Evolutionary conservation across 2,888 invertebrate genomes (phyloP), one percentile per base, ranked within the genome.

Genomic region (Suillia variegata): DNA sequence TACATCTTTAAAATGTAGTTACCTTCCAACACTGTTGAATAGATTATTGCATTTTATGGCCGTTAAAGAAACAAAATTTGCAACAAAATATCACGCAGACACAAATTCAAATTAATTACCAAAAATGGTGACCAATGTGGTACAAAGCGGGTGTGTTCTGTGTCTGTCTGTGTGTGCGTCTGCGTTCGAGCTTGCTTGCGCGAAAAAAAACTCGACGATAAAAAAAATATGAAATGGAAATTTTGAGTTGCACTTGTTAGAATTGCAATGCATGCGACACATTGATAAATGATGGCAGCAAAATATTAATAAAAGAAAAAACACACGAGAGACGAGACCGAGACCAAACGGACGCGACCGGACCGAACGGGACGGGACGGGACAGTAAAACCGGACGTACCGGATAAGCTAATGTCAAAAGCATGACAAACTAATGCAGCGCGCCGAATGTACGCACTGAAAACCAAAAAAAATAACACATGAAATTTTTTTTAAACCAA

Each of bases 341-440:
- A n/a, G n/a, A n/a, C n/a, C n/a, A n/a, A n/a, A n/a, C n/a, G n/a
- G n/a, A n/a, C n/a, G n/a, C n/a, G n/a, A n/a, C n/a, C n/a, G n/a
- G n/a, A n/a, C n/a, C n/a, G n/a, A 18, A 20, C 45, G 20, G 45
- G 18, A 45, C 38, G 5, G 17, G 18, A 17, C 18, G 17, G 18
- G 3, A 4, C 45, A 6, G 5, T 3, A 5, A 45, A 13, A 20
- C 45, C 4, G 4, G 4, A 13, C 38, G 38, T n/a, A 38, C n/a
- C 10, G 38, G 4, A 45, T 45, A 45, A 18, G 45, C 45, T 45
- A 45, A 45, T 45, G 45, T 45, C 45, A 45, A 45, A 45, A 45
- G 20, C 45, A 4, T 45, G 45, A 45, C 45, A 45, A 20, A 45
- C 4, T 18, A 18, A 26, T 26, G 10, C 26, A 10, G 26, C 26